Evolutionary conservation across 2,888 invertebrate genomes (phyloP), one percentile per base, ranked within the genome.

Genomic region (Zaprionus bogoriensis): DNA sequence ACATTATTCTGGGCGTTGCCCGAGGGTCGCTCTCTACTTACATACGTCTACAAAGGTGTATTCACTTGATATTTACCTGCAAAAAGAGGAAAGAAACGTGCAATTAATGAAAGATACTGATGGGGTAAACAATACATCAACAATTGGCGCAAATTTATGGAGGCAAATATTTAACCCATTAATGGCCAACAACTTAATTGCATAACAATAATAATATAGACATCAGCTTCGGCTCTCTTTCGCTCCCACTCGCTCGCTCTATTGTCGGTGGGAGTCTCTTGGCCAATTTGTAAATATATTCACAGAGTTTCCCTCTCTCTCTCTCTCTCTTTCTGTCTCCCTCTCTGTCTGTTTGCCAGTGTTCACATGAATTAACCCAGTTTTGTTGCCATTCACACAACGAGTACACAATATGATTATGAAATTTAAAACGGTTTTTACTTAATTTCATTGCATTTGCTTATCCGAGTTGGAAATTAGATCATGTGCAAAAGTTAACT

Each of bases 361-460:
- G 32, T 39, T 39, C 17, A 44, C 25, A 61, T 59, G 28, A 73
- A 77, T 77, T 83, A 77, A 73, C 80, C 83, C 63, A 80, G 59
- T 75, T 80, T 75, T 63, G 36, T 59, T 69, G 51, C 52, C 47
- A 62, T 60, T 72, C 50, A 67, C 61, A 63, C 68, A 63, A 53
- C 1, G 20, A 60, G 38, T 23, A 51, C 62, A 53, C 36, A 67
- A 28, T 58, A 47, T 54, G 64, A 65, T 80, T 78, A 76, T 78
- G 79, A 78, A 79, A 78, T 67, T 50, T 54, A 62, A 69, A 76
- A 66, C 62, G 44, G 41, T 64, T 74, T 66, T 63, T 78, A 68
- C 68, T 80, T 65, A 63, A 80, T 70, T 74, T 65, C 7, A 45
- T 61, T 61, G 52, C 22, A 72, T 77, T 73, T 63, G 65, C 54